Evolutionary conservation across 2,113 vertebrate genomes (phyloP), one percentile per base, ranked within the genome.

Genomic region (Panthera leo): DNA sequence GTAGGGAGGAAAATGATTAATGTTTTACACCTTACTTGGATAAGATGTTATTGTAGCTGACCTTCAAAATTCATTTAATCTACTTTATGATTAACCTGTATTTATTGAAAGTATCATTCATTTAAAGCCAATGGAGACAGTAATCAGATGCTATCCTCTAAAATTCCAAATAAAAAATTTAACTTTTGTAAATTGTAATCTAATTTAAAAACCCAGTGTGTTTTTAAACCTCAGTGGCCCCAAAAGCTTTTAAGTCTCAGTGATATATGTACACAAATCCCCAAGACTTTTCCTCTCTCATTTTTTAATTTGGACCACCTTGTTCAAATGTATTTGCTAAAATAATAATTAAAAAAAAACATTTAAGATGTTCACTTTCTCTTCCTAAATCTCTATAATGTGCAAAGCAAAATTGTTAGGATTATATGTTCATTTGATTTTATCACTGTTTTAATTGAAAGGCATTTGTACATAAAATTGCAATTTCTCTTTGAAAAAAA

Each of bases 21-120:
- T 82, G 31, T 78, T 83, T 94, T 31, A 68, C n/a, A 63, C 13
- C 55, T 78, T 87, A 61, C 8, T 48, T 88, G 58, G 25, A 27
- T 88, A 70, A 88, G 36, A 65, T 82, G 39, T 42, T 94, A 82
- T 48, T 68, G 34, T 65, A 78, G 16, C 48, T 93, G 85, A 87
- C 65, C 90, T 97, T 96, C 58, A 88, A 88, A 89, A 89, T 82
- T 94, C 27, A 94, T 95, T 91, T 76, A 55, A 31, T 67, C 87
- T 84, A 42, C 15, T 67, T 78, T 34, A 39, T 88, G 42, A 87
- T 80, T 80, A 79, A 92, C 58, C n/a, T 71, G 2, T 48, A 73
- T 65, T 89, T 96, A 76, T 42, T 25, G 48, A 93, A 95, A 93
- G 14, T 29, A 31, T 82, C 61, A 55, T 42, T 85, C 51, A 68